A percentile compares a stretch with the other conserved stretches of the same genome.
These are phyloP conservation scores for Pogonophryne albipinna DNA, from an alignment of 2,797 vertebrate genomes.

Conservation along the genomic window DNA sequence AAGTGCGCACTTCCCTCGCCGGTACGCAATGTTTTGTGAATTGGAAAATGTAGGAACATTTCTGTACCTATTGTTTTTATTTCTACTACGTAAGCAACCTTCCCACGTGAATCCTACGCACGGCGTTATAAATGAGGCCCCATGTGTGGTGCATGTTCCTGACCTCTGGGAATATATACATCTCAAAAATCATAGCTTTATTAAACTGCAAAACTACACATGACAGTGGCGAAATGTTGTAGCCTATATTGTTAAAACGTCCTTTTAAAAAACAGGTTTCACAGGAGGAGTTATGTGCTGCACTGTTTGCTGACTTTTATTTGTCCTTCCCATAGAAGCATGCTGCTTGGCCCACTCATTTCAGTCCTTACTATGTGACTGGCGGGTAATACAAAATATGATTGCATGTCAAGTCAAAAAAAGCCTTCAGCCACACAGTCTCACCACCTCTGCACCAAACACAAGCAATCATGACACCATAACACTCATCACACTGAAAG, in stretches of 20 bases:
- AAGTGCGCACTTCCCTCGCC: too few relatives aligned
- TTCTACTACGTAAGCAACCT: too few relatives aligned
- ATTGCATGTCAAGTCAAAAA: constrained; percentile 56
- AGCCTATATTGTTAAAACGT: constrained; percentile 20
- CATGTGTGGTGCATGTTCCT: constrained; percentile 22
- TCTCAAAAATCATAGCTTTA: constrained; percentile 18
- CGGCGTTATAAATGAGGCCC: too few relatives aligned
- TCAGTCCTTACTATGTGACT: constrained; percentile 22
- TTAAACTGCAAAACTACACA: constrained; percentile 14
- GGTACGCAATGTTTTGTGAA: too few relatives aligned
- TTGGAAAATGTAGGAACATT: too few relatives aligned
- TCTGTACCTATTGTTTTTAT: too few relatives aligned
- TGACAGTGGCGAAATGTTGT: neutral
- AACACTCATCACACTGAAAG: constrained; percentile 33
- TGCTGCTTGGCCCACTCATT: constrained; percentile 12
- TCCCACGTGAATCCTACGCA: too few relatives aligned
- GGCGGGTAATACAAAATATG: constrained; percentile 49
- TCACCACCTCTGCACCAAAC: constrained; percentile 22
- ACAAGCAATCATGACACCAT: constrained; percentile 34
- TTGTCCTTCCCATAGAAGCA: constrained; percentile 20
- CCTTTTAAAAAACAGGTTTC: neutral
- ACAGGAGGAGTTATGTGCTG: constrained; percentile 16
- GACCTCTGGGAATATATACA: constrained; percentile 23
- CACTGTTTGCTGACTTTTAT: constrained; percentile 29
- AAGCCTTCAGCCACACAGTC: constrained; percentile 30